phyloP scores from a whole-genome alignment of 53 echinoderm and acorn worm genomes.

The Crossaster papposus region DNA sequence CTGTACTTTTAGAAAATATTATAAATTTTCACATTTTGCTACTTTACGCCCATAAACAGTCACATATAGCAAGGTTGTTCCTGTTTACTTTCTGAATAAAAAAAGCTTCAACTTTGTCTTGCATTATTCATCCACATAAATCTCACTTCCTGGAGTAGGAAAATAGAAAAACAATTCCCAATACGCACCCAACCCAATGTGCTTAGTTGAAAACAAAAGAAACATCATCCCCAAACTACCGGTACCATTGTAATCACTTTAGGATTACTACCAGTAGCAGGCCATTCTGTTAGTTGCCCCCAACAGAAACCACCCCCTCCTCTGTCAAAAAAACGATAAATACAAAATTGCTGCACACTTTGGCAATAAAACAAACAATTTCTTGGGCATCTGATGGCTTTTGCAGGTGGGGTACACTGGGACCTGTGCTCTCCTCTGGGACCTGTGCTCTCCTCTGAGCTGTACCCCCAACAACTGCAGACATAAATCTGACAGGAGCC shows the following conservation, averaged over 20 bases:
- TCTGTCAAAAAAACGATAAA: background rate
- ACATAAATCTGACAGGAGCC: slow-evolving; percentile 27
- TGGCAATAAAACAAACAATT: background rate
- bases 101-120: background rate
- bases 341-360: slow-evolving; percentile 50
- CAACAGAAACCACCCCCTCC: no score
- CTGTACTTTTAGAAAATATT: no score
- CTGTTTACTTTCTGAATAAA: background rate
- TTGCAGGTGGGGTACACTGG: slow-evolving; percentile 16
- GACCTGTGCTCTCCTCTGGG: slow-evolving; percentile 36
- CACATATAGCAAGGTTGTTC: background rate
- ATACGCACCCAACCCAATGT: background rate
- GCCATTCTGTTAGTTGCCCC: background rate
- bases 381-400: slow-evolving; percentile 7
- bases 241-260: background rate
- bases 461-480: slow-evolving; percentile 19
- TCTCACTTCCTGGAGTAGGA: background rate
- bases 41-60: background rate
- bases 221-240: background rate
- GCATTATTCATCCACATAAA: slow-evolving; percentile 7
- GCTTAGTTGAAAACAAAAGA: background rate
- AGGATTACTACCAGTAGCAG: background rate
- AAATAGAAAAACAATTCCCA: background rate
- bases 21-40: no score
- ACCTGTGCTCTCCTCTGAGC: slow-evolving; percentile 21